Percentiles rank a stretch among this genome's conserved stretches.
Conservation (phyloP, 1,140 invertebrate species). For the Pogonomyrmex barbatus region DNA sequence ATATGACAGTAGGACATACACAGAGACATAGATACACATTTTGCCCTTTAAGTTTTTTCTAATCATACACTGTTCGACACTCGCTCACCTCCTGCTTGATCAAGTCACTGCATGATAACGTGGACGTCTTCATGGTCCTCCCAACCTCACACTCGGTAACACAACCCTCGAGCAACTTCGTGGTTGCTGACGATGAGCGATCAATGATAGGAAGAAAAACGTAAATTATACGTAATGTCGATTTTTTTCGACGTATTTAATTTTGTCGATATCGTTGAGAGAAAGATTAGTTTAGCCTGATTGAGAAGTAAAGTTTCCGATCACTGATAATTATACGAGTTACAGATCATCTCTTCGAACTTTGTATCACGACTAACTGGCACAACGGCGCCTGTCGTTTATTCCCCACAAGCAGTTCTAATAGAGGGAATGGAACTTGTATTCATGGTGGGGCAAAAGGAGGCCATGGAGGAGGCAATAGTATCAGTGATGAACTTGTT, state of each 20-base stretch:
- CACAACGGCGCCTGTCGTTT: slow-evolving; percentile 68
- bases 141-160: slow-evolving; percentile 68
- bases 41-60: slow-evolving; percentile 1
- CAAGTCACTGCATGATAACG: slow-evolving; percentile 77
- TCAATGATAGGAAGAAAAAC: slow-evolving; percentile 26
- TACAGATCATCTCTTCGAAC: slow-evolving; percentile 58
- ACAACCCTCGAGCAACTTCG: slow-evolving; percentile 62
- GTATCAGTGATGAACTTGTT: slow-evolving; percentile 55
- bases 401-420: slow-evolving; percentile 54
- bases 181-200: slow-evolving; percentile 36
- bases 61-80: slow-evolving; percentile 12
- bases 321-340: slow-evolving; percentile 25
- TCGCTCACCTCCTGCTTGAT: slow-evolving; percentile 83
- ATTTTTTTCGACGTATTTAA: not conserved
- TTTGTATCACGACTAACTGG: slow-evolving; percentile 78
- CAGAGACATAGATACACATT: slow-evolving; percentile 7
- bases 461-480: slow-evolving; percentile 68
- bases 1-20: not conserved
- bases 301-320: not conserved
- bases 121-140: slow-evolving; percentile 81
- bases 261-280: not conserved
- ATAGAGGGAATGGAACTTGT: slow-evolving; percentile 33
- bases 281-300: not conserved
- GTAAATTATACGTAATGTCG: slow-evolving; percentile 19
- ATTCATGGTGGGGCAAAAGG: slow-evolving; percentile 59